Base-by-base conservation (phyloP, 64 coral and sea anemone genomes). In the Porites australiensis region DNA sequence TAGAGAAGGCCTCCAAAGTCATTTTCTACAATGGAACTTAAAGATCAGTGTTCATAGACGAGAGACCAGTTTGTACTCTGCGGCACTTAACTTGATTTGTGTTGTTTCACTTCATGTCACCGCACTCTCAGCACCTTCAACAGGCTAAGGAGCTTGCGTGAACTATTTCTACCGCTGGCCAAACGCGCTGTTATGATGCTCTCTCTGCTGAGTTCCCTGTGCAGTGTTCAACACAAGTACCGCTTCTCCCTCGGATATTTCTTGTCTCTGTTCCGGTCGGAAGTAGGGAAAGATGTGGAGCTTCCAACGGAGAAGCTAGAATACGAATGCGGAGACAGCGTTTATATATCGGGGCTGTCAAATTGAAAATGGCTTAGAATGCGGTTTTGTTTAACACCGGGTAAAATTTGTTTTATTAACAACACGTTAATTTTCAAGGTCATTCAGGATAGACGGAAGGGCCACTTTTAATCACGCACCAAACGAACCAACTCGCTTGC, bases 161-260 rank as follows among this genome's bases (percentile, higher is more conserved):
- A 82, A 66, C 86, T 95, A 53, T 98, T 95, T 45, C 86, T 65
- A 45, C 77, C 76, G 18, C 87, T 98, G 50, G 90, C 96, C 58
- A 92, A 90, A 57, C 90, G 90, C 15, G 93, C 88, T 19, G 94
- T 95, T 48, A 85, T 95, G 14, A 70, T 98, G 75, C 95, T 93
- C 57, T 87, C 78, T 23, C 90, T 95, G 15, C 70, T 93, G 19
- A 93, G 77, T 44, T 90, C 87, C n/a, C 70, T 98, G 61, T 88
- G 87, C 68, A 81, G 86, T 19, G 79, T 98, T 44, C 96, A 98
- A 13, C 96, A 98, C 55, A 90, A 98, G 57, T 98, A 95, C 48
- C 96, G 96, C 18, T 98, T 98, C 50, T 95, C 94, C 58, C 45
- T 95, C 16, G 96, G 86, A 16, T 98, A 95, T 27, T 98, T 95